Evolutionary conservation across 2,888 invertebrate genomes (phyloP).

Genomic region (Pseudanteris insignis): DNA sequence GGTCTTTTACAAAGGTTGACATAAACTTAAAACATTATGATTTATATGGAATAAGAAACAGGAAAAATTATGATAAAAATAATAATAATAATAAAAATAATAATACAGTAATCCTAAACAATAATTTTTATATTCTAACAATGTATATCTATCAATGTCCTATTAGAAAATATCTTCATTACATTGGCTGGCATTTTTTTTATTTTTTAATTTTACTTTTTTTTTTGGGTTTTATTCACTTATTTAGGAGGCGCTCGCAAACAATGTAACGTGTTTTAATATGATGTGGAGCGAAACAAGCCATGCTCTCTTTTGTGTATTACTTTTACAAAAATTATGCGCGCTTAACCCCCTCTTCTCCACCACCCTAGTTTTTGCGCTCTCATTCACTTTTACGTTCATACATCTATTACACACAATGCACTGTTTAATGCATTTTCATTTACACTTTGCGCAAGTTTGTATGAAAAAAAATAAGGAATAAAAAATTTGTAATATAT

Average conservation of each 20-base stretch:
- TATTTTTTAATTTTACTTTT: constrained; percentile 2
- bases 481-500: background rate
- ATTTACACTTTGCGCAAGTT: constrained; percentile 26
- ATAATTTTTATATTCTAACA: constrained; percentile 35
- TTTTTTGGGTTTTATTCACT: constrained; percentile 1
- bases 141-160: constrained; percentile 26
- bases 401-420: constrained; percentile 19
- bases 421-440: constrained; percentile 24
- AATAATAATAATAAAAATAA: constrained; percentile 44
- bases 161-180: constrained; percentile 19
- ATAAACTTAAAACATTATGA: too few relatives aligned
- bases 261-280: constrained; percentile 16
- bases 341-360: constrained; percentile 28
- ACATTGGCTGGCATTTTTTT: constrained; percentile 15
- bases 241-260: constrained; percentile 16
- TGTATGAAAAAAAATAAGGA: constrained; percentile 10
- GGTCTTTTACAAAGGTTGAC: too few relatives aligned
- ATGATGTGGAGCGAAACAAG: constrained; percentile 23
- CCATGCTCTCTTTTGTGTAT: constrained; percentile 30
- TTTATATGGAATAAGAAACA: too few relatives aligned
- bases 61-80: constrained; percentile 54
- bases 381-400: constrained; percentile 17
- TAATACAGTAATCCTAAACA: constrained; percentile 33
- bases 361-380: constrained; percentile 21
- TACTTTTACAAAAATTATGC: constrained; percentile 38